phyloP scores from a whole-genome alignment of 2,113 vertebrate species.

The Pteruthius melanotis region DNA sequence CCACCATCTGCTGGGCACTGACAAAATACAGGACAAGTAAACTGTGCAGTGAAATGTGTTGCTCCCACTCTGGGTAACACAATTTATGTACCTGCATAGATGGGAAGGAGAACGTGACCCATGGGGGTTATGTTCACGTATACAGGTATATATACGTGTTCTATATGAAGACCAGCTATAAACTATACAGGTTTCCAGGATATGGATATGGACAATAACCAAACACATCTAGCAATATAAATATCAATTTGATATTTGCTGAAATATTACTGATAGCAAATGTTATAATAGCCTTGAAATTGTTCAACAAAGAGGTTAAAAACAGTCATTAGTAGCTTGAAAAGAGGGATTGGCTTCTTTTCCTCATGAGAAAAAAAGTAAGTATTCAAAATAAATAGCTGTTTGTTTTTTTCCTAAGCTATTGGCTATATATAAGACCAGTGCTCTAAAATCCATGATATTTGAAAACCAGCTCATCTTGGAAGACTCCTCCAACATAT shows the following conservation, averaged over 20 bases:
- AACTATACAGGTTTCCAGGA: neutral
- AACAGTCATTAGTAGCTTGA: neutral
- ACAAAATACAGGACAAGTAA: neutral
- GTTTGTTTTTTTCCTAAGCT: neutral
- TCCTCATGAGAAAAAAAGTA: neutral
- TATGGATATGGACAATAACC: neutral
- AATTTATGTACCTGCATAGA: accelerated
- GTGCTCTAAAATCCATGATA: neutral
- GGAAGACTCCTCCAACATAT: neutral
- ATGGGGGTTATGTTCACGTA: neutral
- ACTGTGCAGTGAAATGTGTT: neutral
- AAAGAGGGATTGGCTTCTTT: neutral
- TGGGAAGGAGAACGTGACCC: neutral
- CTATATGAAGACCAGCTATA: neutral
- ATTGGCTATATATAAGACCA: neutral
- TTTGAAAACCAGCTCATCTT: neutral
- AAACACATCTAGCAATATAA: neutral
- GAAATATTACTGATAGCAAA: neutral
- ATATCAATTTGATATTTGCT: neutral
- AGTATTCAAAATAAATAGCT: neutral
- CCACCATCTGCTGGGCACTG: neutral
- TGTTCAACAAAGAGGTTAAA: neutral
- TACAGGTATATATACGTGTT: too few relatives aligned
- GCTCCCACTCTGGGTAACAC: neutral
- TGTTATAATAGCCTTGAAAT: neutral